Evolutionary conservation across 2,888 invertebrate species (phyloP).

Genomic region (Dicranocentrus wangi): DNA sequence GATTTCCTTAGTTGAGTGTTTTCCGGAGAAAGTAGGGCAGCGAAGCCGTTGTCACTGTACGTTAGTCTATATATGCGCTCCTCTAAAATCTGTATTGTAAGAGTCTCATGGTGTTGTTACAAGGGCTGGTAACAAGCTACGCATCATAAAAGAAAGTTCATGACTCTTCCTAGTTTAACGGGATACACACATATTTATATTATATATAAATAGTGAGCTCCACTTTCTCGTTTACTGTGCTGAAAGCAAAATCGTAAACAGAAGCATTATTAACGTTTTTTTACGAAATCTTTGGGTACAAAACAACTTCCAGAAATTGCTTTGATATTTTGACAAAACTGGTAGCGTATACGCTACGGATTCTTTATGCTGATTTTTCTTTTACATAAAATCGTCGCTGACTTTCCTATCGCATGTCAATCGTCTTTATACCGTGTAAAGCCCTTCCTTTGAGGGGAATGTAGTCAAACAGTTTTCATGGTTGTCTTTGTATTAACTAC

Average conservation of each 20-base stretch:
- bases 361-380: too few relatives aligned
- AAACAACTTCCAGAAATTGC: too few relatives aligned
- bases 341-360: too few relatives aligned
- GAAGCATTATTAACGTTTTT: conserved; percentile 45
- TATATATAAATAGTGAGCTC: neutral
- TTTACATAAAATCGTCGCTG: too few relatives aligned
- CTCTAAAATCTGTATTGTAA: neutral
- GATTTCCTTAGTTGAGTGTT: conserved; percentile 54
- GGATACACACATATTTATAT: conserved; percentile 24
- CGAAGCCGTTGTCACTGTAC: conserved; percentile 53
- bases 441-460: too few relatives aligned
- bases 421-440: too few relatives aligned
- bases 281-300: too few relatives aligned
- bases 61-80: conserved; percentile 27
- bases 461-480: too few relatives aligned
- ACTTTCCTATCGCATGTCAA: too few relatives aligned
- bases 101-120: conserved; percentile 1
- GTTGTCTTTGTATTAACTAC: too few relatives aligned
- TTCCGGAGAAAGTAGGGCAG: conserved; percentile 64
- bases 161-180: conserved; percentile 44
- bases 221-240: neutral
- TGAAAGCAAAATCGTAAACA: conserved; percentile 42
- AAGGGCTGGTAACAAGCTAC: conserved; percentile 23
- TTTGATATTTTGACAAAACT: too few relatives aligned
- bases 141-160: conserved; percentile 56